These are phyloP conservation scores for Eptesicus fuscus DNA, from an alignment of 2,113 vertebrate genomes.

Conservation along the genomic window DNA sequence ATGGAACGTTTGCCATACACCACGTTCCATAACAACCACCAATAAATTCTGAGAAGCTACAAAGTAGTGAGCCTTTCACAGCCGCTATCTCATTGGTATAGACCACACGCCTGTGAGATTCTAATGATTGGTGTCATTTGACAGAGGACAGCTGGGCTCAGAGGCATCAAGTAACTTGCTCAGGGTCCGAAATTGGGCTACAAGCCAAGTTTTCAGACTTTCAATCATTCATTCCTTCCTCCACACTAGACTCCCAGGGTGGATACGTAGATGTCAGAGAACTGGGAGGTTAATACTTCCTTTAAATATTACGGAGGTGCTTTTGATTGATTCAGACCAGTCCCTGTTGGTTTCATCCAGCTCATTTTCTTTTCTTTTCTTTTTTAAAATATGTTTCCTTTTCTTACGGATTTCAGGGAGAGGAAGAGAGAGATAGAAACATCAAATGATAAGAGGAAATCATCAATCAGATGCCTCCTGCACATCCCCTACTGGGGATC, in stretches of 20 bases:
- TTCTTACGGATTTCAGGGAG: too few relatives aligned
- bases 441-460: too few relatives aligned
- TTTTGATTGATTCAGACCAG: not conserved
- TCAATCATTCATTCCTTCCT: accelerated
- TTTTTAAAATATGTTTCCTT: too few relatives aligned
- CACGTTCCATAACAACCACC: not conserved
- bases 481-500: too few relatives aligned
- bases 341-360: not conserved
- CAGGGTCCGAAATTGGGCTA: not conserved
- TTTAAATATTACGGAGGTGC: not conserved
- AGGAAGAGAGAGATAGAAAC: too few relatives aligned
- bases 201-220: not conserved
- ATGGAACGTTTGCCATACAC: accelerated
- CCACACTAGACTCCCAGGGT: accelerated
- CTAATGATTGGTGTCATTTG: not conserved
- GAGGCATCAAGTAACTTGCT: not conserved
- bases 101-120: not conserved
- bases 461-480: too few relatives aligned
- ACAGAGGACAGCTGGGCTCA: not conserved
- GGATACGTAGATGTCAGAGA: accelerated
- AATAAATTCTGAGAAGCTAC: not conserved
- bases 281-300: not conserved
- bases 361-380: not conserved
- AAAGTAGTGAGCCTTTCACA: not conserved
- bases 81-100: not conserved